Evolutionary conservation across 2,888 invertebrate genomes (phyloP), one percentile per base, ranked within the genome.

Genomic region (Philereme vetulata): DNA sequence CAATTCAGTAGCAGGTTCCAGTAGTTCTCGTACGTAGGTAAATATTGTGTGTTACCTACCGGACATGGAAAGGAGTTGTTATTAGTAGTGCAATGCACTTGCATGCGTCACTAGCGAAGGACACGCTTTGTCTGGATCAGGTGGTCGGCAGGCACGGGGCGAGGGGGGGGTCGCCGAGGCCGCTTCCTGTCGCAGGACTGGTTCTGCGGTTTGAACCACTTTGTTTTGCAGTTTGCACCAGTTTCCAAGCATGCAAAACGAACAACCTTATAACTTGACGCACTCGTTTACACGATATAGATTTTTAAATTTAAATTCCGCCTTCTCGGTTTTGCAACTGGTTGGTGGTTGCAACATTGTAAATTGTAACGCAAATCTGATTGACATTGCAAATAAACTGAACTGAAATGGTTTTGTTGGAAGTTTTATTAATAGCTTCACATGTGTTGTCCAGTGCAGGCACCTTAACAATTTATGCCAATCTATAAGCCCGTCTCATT

Each of bases 91-190:
- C 88, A 89, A 88, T 89, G 90, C 89, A 89, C 90, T 88, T 87
- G 87, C 76, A 85, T 88, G 88, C 88, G 89, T 89, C 89, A 90
- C 78, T 71, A 75, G 81, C 77, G 89, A 89, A 89, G 90, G 90
- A 89, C 90, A 87, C 82, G 88, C 88, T 89, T 89, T 89, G 90
- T 89, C 89, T 89, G 88, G 88, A 88, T 85, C 89, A 87, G 87
- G 88, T 87, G 88, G 82, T 81, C 76, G 78, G 68, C 46, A 51
- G 48, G 67, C 51, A 10, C 21, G 61, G 62, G 64, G 71, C 64
- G 73, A 60, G 71, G 73, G 68, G n/a, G 67, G 67, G 68, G 68
- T 67, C 70, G 78, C 80, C 88, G 88, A 88, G 88, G 88, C 85
- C 88, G 87, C 90, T 90, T 90, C 90, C 90, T 89, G 90, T 82